Base-by-base conservation (phyloP, 2,888 invertebrate species). In the Catocala fraxini region DNA sequence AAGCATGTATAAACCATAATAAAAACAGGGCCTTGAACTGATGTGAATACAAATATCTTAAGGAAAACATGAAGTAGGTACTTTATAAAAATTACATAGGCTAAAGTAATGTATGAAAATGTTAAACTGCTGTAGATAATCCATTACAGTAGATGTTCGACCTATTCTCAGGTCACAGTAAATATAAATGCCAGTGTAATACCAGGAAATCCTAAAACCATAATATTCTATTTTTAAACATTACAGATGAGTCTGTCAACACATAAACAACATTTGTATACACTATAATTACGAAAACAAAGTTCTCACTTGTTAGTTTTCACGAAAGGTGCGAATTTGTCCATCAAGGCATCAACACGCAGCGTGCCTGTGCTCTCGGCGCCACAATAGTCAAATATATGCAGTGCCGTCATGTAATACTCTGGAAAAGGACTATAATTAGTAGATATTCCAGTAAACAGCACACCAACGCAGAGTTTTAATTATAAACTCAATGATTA, bases 381-480 rank as follows among this genome's bases (percentile, higher is more conserved):
- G 63, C 91, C 91, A 77, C 92, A 94, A 79, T 84, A 90, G 72
- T 91, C 89, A 83, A 94, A 94, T 82, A 94, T 92, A 73, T 92
- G 92, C 51, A 85, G 80, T 60, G 94, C 94, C 61, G 92, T 92
- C 80, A 88, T 85, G 70, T 87, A 86, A 84, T 89, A 93, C 71
- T 92, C 94, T 94, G 87, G 65, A 89, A 85, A 83, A 82, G 71
- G 79, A 80, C 79, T 80, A 82, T 82, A 84, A 77, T 83, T 82
- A 83, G 83, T 82, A 69, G 75, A 68, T 79, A 80, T 72, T 79
- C 72, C 69, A 83, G 77, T 75, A 83, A 79, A 80, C 76, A 79
- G 70, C 67, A 75, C 82, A 89, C 91, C 89, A 89, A 88, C 90
- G 91, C 88, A 82, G 63, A 71, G 91, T 79, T 77, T 73, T 82